Percentiles rank a stretch among this genome's conserved stretches.
Conservation (phyloP, 2,888 invertebrate genomes). For the Pyralis farinalis region DNA sequence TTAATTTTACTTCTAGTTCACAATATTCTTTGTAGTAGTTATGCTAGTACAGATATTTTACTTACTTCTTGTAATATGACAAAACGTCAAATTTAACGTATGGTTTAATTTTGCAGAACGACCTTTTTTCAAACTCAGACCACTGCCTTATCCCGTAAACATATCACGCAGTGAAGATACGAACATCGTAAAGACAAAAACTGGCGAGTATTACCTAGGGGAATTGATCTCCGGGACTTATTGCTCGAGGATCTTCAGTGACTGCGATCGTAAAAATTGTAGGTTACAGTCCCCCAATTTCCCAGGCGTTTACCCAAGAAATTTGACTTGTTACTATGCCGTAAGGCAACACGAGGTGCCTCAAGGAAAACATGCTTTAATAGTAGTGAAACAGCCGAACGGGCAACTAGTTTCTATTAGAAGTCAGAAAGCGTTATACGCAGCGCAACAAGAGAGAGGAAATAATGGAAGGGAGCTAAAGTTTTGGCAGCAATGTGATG, state of each 20-base stretch:
- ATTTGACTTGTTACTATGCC: slow-evolving; percentile 96
- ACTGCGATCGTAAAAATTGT: slow-evolving; percentile 94
- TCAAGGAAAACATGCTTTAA: slow-evolving; percentile 92
- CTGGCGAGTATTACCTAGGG: slow-evolving; percentile 87
- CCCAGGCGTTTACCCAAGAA: slow-evolving; percentile 95
- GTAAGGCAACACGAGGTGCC: slow-evolving; percentile 93
- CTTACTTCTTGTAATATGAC: no score
- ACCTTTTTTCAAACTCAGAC: slow-evolving; percentile 74
- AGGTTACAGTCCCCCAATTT: slow-evolving; percentile 95
- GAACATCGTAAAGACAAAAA: slow-evolving; percentile 63
- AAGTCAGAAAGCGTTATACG: slow-evolving; percentile 86
- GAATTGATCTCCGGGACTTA: slow-evolving; percentile 95
- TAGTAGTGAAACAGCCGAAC: slow-evolving; percentile 91
- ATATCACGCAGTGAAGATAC: slow-evolving; percentile 69
- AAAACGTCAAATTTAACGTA: no score
- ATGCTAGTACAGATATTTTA: no score
- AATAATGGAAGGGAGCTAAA: slow-evolving; percentile 81
- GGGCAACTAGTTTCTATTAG: slow-evolving; percentile 92
- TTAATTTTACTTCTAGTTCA: no score
- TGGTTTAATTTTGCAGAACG: slow-evolving; percentile 50
- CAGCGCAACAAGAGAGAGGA: slow-evolving; percentile 77
- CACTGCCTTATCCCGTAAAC: slow-evolving; percentile 71
- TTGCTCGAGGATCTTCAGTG: slow-evolving; percentile 95
- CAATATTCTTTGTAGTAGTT: no score
- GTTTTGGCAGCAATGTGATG: slow-evolving; percentile 93